Evolutionary conservation across 1,140 invertebrate species (phyloP).

Genomic region (Lordiphosa mommai): DNA sequence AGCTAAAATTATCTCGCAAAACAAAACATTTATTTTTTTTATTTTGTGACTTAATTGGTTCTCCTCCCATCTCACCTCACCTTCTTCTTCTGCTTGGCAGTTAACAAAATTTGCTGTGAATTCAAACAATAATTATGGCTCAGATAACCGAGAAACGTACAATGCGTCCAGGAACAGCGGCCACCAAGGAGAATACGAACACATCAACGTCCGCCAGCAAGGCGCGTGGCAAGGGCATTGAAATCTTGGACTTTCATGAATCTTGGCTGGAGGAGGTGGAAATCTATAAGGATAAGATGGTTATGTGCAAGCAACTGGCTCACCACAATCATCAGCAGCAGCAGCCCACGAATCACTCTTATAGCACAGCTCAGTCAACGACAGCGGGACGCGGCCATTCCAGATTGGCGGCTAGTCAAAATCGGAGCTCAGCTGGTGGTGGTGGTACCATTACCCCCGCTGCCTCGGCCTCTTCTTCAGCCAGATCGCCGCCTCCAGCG

Average conservation of each 20-base stretch:
- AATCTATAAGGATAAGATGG: constrained; percentile 68
- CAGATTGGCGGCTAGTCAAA: neutral
- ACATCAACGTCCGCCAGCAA: constrained; percentile 2
- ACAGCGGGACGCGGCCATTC: neutral
- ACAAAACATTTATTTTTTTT: neutral
- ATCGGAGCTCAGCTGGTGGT: neutral
- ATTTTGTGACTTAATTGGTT: constrained; percentile 4
- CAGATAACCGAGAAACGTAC: constrained; percentile 74
- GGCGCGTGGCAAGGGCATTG: constrained; percentile 58
- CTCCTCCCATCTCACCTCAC: neutral
- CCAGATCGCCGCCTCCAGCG: neutral
- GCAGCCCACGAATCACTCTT: neutral
- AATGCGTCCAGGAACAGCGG: constrained; percentile 15
- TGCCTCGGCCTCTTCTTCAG: neutral
- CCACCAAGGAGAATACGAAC: constrained; percentile 35
- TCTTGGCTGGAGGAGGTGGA: constrained; percentile 78
- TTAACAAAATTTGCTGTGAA: constrained; percentile 65
- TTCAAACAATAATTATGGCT: constrained; percentile 60
- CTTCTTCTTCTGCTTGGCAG: constrained; percentile 10
- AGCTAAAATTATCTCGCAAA: neutral
- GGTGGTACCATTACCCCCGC: neutral
- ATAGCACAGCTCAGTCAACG: neutral
- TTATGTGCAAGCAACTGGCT: constrained; percentile 51
- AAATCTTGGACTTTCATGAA: constrained; percentile 75
- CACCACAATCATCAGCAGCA: constrained; percentile 51